A percentile compares a stretch with the other conserved stretches of the same genome.
These are phyloP conservation scores for Chloropsis cyanopogon DNA, from an alignment of 2,113 vertebrate species.

Conservation along the genomic window DNA sequence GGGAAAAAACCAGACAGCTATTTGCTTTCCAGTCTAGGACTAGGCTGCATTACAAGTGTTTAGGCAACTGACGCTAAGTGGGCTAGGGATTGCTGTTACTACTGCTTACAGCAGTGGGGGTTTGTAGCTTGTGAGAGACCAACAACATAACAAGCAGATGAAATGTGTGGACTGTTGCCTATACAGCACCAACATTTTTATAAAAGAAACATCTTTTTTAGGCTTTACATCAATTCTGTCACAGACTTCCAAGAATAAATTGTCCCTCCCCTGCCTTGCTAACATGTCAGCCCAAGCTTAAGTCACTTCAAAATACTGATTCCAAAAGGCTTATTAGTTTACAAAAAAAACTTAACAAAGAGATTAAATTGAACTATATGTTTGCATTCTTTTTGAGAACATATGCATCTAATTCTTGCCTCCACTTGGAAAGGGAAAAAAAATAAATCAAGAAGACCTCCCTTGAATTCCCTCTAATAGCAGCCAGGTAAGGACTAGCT, in stretches of 20 bases:
- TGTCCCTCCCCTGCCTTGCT: not conserved
- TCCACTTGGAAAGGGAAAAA: not conserved
- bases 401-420: not conserved
- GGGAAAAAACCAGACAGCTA: not conserved
- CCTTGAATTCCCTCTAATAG: not conserved
- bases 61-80: not conserved
- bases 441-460: not conserved
- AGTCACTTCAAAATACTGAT: not conserved
- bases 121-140: not conserved
- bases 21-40: not conserved
- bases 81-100: conserved; percentile 9
- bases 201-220: conserved; percentile 38
- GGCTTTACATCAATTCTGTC: conserved; percentile 15
- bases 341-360: not conserved
- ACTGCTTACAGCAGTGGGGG: conserved; percentile 19
- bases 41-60: not conserved
- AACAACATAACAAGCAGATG: conserved; percentile 39
- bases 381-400: not conserved
- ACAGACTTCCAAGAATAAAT: conserved; percentile 37
- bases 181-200: conserved; percentile 36
- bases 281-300: conserved; percentile 8
- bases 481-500: not conserved
- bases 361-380: not conserved
- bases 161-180: conserved; percentile 57
- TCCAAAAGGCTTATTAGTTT: not conserved